Evolutionary conservation across 2,888 invertebrate genomes (phyloP), one percentile per base, ranked within the genome.

Genomic region (Chrysolina haemoptera): DNA sequence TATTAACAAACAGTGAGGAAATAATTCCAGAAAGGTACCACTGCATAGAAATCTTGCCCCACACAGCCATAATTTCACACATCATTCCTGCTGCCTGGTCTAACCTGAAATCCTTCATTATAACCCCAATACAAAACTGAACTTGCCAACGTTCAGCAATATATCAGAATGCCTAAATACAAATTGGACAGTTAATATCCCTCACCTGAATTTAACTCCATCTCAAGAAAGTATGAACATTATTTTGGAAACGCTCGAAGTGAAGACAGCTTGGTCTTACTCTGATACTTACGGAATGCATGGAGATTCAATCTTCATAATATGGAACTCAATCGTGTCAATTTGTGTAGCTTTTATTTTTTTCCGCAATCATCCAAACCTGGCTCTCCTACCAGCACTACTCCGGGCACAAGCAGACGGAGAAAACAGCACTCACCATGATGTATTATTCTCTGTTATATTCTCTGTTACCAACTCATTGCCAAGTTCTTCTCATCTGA

Each of bases 81-180:
- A 62, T 77, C n/a, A 59, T 77, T 27, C 77, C 77, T 16, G 75
- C 77, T 6, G 35, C 71, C 1, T 76, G 75, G 77, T 71, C 75
- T 16, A 76, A 53, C 6, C 43, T 77, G 16, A 76, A 77, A 62
- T 68, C 71, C 16, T 76, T 71, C 62, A 53, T 76, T 5, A 14
- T 77, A 6, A 71, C 14, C 75, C 77, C 14, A 41, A 27, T 8
- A 35, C 16, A 18, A 41, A 35, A 27, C 4, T 12, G 14, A 66
- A n/a, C 16, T 59, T 20, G 16, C 62, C 48, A 22, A 59, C 59
- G 12, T 70, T 48, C 18, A 18, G 18, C 8, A 68, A 68, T 68
- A 18, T 59, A 20, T n/a, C 14, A 20, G 70, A 70, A 55, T 70
- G 65, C 35, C 14, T 70, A 10, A 65, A 64, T 40, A 16, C 40